Percentiles rank a stretch among this genome's conserved stretches.
These are phyloP conservation scores for Cydia fagiglandana DNA, from an alignment of 1,140 invertebrate species.

Conservation along the genomic window DNA sequence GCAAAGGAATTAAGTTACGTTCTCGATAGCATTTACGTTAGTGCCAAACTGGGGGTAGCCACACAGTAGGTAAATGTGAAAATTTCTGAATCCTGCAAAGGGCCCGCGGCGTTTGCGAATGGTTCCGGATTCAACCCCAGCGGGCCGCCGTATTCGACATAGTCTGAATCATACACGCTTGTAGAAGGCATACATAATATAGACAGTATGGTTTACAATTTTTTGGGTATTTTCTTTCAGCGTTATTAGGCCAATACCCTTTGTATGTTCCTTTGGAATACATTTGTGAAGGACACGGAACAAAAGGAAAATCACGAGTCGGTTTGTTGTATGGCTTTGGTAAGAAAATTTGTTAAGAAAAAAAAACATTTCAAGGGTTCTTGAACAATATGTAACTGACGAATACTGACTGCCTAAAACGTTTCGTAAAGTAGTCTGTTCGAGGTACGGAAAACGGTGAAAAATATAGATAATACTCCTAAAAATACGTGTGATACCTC, in stretches of 20 bases:
- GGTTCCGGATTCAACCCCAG: background rate
- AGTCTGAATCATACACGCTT: background rate
- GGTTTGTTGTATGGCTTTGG: background rate
- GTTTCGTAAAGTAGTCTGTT: no score
- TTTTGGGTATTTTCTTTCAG: background rate
- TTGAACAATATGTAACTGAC: no score
- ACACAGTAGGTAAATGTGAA: no score
- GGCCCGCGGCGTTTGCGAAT: no score
- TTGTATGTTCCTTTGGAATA: slow-evolving; percentile 1
- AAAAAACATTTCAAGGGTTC: background rate
- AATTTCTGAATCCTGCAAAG: no score
- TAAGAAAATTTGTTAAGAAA: background rate
- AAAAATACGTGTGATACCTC: no score
- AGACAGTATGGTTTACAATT: background rate
- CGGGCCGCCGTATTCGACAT: background rate
- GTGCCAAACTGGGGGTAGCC: no score
- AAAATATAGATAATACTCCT: no score
- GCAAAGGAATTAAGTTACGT: no score
- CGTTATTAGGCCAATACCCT: background rate
- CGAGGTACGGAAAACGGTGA: no score
- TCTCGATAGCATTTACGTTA: no score
- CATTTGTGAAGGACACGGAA: background rate
- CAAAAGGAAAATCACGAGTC: background rate
- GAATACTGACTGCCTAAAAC: no score
- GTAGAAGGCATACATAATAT: background rate